Evolutionary conservation across 2,888 invertebrate species (phyloP).

Genomic region (Biston stratarius): DNA sequence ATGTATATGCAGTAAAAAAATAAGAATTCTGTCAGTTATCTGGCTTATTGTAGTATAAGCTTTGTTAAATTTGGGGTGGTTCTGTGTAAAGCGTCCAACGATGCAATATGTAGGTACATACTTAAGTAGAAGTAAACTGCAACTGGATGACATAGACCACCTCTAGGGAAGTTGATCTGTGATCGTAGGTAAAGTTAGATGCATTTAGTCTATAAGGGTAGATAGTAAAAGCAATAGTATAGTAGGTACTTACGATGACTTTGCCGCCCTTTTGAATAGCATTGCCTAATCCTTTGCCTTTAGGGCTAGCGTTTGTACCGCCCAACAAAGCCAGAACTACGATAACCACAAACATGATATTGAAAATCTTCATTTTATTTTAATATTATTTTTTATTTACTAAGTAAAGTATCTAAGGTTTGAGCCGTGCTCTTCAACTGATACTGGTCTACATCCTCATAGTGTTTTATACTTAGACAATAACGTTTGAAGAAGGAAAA

Average conservation of each 20-base stretch:
- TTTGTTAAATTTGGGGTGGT: too few relatives aligned
- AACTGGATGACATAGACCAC: too few relatives aligned
- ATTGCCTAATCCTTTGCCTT: conserved; percentile 46
- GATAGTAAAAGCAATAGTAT: not conserved
- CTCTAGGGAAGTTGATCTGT: too few relatives aligned
- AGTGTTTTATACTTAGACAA: conserved; percentile 7
- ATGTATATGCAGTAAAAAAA: too few relatives aligned
- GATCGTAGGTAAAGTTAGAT: too few relatives aligned
- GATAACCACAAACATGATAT: conserved; percentile 49
- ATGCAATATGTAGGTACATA: too few relatives aligned
- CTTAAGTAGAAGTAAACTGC: too few relatives aligned
- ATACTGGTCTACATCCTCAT: not conserved
- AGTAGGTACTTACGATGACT: conserved; percentile 20
- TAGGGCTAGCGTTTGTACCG: conserved; percentile 50
- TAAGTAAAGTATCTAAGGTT: not conserved
- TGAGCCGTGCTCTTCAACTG: not conserved
- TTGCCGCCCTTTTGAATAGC: conserved; percentile 58
- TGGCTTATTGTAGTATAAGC: too few relatives aligned
- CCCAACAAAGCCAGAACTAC: conserved; percentile 49
- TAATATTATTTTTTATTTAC: not conserved
- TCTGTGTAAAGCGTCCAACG: too few relatives aligned
- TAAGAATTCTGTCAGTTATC: too few relatives aligned
- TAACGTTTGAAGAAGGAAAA: conserved; percentile 23
- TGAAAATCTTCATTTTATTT: conserved; percentile 50
- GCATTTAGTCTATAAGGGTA: too few relatives aligned